Percentiles rank a stretch among this genome's conserved stretches.
Conservation (phyloP, 1,140 invertebrate species). For the Mya arenaria region DNA sequence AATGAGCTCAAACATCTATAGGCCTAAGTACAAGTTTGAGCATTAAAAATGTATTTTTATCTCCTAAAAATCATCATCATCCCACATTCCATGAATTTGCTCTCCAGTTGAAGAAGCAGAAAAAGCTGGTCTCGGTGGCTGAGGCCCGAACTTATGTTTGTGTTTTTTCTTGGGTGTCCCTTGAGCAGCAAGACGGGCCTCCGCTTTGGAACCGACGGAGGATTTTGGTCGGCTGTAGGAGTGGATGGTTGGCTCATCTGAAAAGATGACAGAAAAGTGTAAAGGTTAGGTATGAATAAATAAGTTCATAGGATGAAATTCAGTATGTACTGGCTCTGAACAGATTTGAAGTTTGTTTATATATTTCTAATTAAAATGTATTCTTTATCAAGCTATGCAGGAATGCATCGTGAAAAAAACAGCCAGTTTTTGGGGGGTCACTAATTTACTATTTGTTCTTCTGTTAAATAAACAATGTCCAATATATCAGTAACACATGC, state of each 20-base stretch:
- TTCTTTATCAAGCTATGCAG: not conserved
- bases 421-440: too few relatives aligned
- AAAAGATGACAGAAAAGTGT: not conserved
- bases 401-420: not conserved
- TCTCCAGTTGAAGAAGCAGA: slow-evolving; percentile 31
- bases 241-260: not conserved
- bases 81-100: slow-evolving; percentile 37
- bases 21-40: too few relatives aligned
- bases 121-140: not conserved
- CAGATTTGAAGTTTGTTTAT: not conserved
- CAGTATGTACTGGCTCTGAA: not conserved
- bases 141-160: slow-evolving; percentile 33
- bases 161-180: not conserved
- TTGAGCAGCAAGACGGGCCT: not conserved
- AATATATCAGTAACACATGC: too few relatives aligned
- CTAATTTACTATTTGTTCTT: too few relatives aligned
- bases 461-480: too few relatives aligned
- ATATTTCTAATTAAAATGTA: not conserved
- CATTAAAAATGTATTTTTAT: too few relatives aligned
- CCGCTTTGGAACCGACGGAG: not conserved
- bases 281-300: too few relatives aligned
- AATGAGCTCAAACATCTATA: too few relatives aligned
- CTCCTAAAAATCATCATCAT: slow-evolving; percentile 40
- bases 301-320: not conserved
- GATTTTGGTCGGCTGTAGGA: slow-evolving; percentile 16